phyloP scores from a whole-genome alignment of 1,140 invertebrate genomes.

The Parasteatoda tepidariorum region DNA sequence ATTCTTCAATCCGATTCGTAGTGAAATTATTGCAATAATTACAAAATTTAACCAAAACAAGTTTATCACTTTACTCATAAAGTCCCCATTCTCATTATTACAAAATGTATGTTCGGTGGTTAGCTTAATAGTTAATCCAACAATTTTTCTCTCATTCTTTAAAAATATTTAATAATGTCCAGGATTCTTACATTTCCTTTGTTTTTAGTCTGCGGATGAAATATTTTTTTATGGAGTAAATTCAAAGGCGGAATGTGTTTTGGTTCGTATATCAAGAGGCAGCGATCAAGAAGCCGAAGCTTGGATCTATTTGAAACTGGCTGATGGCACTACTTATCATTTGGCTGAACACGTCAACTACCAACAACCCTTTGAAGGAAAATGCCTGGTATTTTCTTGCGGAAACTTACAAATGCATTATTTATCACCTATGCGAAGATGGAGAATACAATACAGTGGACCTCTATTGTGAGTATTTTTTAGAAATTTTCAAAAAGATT shows the following conservation, averaged over 20 bases:
- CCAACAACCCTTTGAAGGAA: conserved; percentile 6
- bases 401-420: conserved; percentile 47
- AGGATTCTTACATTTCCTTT: too few relatives aligned
- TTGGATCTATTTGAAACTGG: conserved; percentile 28
- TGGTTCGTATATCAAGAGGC: conserved; percentile 1
- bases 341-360: background rate
- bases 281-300: conserved; percentile 21
- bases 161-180: too few relatives aligned
- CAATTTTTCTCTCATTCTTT: too few relatives aligned
- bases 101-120: too few relatives aligned
- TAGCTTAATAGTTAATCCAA: too few relatives aligned
- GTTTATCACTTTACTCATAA: too few relatives aligned
- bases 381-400: conserved; percentile 8
- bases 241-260: conserved; percentile 21
- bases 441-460: conserved; percentile 40
- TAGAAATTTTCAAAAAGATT: background rate
- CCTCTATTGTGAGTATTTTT: conserved; percentile 10
- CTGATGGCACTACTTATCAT: conserved; percentile 18
- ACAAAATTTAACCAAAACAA: too few relatives aligned
- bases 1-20: too few relatives aligned
- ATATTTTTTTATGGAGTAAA: conserved; percentile 41
- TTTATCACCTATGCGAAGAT: conserved; percentile 31
- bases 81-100: too few relatives aligned
- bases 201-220: conserved; percentile 24
- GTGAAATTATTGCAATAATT: too few relatives aligned